These are phyloP conservation scores for Enteromius radiatus DNA, from an alignment of 2,797 vertebrate species.

Conservation along the genomic window DNA sequence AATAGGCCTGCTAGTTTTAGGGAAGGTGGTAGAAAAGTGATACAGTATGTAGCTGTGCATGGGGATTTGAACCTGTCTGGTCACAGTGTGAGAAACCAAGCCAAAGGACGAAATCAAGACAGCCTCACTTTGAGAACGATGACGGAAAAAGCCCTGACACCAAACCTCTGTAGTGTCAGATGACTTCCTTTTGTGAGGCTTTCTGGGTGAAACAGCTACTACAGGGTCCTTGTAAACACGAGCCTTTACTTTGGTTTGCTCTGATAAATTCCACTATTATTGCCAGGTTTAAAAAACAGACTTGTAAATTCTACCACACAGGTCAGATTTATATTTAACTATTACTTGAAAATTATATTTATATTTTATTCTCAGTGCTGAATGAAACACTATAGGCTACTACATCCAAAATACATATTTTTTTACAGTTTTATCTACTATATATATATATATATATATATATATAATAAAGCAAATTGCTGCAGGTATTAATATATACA, in stretches of 20 bases:
- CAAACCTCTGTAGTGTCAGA: conserved; percentile 48
- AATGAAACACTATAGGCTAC: background rate
- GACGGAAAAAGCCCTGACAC: conserved; percentile 4
- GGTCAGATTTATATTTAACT: background rate
- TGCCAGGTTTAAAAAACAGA: background rate
- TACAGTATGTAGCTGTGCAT: conserved; percentile 14
- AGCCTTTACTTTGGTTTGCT: background rate
- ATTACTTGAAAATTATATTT: background rate
- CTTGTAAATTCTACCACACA: background rate
- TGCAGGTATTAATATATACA: no score
- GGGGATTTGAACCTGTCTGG: conserved; percentile 39
- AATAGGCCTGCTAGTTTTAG: conserved; percentile 22
- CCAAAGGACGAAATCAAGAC: conserved; percentile 29
- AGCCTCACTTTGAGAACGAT: conserved; percentile 31
- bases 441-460: no score
- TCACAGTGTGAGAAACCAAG: conserved; percentile 26
- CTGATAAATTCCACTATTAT: background rate
- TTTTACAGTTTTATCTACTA: background rate
- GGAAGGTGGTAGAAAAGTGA: conserved; percentile 28
- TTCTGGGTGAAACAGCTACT: conserved; percentile 27
- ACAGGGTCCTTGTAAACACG: conserved; percentile 2
- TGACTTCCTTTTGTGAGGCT: conserved; percentile 54
- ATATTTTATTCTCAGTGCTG: background rate
- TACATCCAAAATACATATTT: background rate
- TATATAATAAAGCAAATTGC: no score